Conservation (phyloP, 2,797 vertebrate genomes). For the Falco concolor region DNA sequence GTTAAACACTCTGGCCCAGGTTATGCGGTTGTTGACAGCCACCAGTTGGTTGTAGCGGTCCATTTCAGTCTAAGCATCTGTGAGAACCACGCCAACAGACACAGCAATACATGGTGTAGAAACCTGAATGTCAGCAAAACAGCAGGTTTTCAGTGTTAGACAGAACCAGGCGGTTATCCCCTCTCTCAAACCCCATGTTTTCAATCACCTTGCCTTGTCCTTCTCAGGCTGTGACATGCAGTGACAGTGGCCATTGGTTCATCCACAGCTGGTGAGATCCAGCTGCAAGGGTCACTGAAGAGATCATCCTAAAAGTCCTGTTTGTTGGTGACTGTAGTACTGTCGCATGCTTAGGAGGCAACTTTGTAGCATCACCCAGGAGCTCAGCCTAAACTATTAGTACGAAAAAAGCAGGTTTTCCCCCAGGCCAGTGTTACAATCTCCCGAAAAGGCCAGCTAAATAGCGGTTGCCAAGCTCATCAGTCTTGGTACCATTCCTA, state of each 20-base stretch:
- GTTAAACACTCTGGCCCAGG: neutral
- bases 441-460: neutral
- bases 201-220: neutral
- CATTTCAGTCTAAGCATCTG: neutral
- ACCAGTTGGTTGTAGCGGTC: fast-evolving
- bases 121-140: neutral
- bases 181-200: neutral
- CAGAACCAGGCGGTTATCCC: neutral
- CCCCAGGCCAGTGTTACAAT: neutral
- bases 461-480: neutral
- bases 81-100: neutral
- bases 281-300: neutral
- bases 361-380: neutral
- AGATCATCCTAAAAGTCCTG: neutral
- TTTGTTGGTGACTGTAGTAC: neutral
- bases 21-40: fast-evolving
- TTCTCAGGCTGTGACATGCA: neutral
- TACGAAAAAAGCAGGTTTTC: fast-evolving
- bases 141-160: neutral
- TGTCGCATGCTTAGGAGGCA: neutral
- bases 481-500: neutral
- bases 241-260: neutral
- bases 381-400: neutral
- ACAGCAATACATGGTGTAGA: neutral
- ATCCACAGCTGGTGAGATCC: neutral